Evolutionary conservation across 1,140 invertebrate genomes (phyloP).

Genomic region (Platyscapa corneri): DNA sequence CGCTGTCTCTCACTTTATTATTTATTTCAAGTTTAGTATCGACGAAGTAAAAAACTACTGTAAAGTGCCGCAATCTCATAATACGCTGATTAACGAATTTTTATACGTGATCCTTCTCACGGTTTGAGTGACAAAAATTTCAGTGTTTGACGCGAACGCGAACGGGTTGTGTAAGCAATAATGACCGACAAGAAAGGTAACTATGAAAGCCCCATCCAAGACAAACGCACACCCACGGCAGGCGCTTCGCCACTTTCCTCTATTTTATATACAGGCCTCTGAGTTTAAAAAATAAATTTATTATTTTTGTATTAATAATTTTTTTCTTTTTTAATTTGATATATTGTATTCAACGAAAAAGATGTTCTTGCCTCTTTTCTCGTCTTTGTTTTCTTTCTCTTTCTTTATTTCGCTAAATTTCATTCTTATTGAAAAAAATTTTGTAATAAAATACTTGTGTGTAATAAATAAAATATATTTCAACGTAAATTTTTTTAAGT

Average conservation of each 20-base stretch:
- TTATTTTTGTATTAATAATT: neutral
- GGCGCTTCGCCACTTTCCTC: slow-evolving; percentile 38
- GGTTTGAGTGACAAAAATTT: neutral
- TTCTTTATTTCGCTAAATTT: neutral
- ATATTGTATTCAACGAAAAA: neutral
- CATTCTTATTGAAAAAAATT: neutral
- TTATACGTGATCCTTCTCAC: neutral
- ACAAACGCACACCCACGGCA: slow-evolving; percentile 43
- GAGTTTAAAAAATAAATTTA: slow-evolving; percentile 27
- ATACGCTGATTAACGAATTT: neutral
- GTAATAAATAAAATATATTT: neutral
- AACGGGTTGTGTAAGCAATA: slow-evolving; percentile 65
- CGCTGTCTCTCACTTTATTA: neutral
- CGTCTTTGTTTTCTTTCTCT: neutral
- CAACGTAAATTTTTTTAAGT: neutral
- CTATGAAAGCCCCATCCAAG: slow-evolving; percentile 64
- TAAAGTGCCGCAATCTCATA: neutral
- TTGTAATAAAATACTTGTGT: neutral
- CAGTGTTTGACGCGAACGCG: slow-evolving; percentile 11
- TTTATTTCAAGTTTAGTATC: neutral
- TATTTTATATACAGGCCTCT: slow-evolving; percentile 43
- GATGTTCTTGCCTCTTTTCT: neutral
- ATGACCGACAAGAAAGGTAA: slow-evolving; percentile 76
- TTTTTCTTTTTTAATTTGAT: neutral
- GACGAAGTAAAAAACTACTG: neutral